phyloP scores from a whole-genome alignment of 2,113 vertebrate species.

The Electrona antarctica region DNA sequence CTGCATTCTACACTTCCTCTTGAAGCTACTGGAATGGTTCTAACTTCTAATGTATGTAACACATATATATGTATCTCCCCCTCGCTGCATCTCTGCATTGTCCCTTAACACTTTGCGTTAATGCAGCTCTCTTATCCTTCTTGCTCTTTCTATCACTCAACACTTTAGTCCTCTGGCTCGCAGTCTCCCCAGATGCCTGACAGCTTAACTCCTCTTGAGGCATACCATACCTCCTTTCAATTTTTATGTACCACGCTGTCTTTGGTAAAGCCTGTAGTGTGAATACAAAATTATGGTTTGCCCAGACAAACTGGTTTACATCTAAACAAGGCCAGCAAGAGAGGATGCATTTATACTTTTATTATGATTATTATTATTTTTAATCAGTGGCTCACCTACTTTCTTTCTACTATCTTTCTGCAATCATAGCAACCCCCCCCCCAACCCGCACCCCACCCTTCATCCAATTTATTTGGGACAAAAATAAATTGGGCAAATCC shows the following conservation, averaged over 20 bases:
- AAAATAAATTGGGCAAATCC: constrained; percentile 6
- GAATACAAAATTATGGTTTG: constrained; percentile 1
- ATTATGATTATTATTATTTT: constrained; percentile 38
- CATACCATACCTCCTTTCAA: neutral
- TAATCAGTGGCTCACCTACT: constrained; percentile 8
- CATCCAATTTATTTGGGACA: no score
- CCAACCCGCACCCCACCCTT: no score
- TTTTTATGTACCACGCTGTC: neutral
- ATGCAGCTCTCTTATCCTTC: constrained; percentile 17
- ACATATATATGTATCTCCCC: neutral
- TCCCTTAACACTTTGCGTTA: constrained; percentile 27
- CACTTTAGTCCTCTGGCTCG: neutral
- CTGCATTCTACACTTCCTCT: neutral
- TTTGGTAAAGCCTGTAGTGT: neutral
- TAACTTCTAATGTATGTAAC: constrained; percentile 15
- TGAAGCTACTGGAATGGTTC: neutral
- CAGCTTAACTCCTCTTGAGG: constrained; percentile 2
- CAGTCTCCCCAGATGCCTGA: constrained; percentile 16
- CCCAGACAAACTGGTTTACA: constrained; percentile 35
- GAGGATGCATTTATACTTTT: neutral
- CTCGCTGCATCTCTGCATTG: constrained; percentile 16
- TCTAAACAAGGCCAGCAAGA: constrained; percentile 8
- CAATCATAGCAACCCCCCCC: no score
- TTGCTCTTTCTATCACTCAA: neutral
- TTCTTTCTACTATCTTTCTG: neutral